Evolutionary conservation across 2,797 vertebrate species (phyloP), one percentile per base, ranked within the genome.

Genomic region (Coilia nasus): DNA sequence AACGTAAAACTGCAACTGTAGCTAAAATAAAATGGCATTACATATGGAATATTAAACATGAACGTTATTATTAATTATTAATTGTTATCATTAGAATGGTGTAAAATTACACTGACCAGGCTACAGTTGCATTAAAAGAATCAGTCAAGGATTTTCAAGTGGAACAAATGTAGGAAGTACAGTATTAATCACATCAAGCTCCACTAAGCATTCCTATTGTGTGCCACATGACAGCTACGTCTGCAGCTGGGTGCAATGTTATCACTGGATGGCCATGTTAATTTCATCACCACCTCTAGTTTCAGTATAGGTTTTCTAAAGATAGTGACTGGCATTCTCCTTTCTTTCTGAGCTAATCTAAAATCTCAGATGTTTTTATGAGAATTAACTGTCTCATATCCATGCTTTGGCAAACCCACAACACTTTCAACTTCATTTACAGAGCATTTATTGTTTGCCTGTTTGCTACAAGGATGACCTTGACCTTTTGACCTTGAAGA

Each of bases 81-180:
- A n/a, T n/a, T n/a, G n/a, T n/a, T n/a, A 19, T n/a, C 31, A 31
- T 35, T 17, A 25, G 9, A 7, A 78, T 19, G 15, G 71, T 21
- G 57, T 59, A 59, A 9, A 59, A 59, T 59, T 21, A 59, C 57
- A 59, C 57, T 21, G 5, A n/a, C 71, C 35, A 44, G 15, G 71
- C 6, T 6, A 78, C 35, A 78, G 19, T 19, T 12, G 71, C 15
- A 78, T 78, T 31, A 78, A 44, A 44, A 31, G 31, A 35, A 78
- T 44, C 71, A 19, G 31, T 41, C 15, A 17, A 21, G 17, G 31
- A 78, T 78, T 17, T 78, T 78, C 71, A 44, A 78, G 71, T 78
- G 71, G 71, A 78, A 44, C 31, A 78, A 78, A 78, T 78, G 71
- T 78, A 78, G 71, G 71, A 78, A 78, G 71, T 41, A 44, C 15